phyloP scores from a whole-genome alignment of 1,140 invertebrate genomes.

The honey bee (Apis mellifera) region DNA sequence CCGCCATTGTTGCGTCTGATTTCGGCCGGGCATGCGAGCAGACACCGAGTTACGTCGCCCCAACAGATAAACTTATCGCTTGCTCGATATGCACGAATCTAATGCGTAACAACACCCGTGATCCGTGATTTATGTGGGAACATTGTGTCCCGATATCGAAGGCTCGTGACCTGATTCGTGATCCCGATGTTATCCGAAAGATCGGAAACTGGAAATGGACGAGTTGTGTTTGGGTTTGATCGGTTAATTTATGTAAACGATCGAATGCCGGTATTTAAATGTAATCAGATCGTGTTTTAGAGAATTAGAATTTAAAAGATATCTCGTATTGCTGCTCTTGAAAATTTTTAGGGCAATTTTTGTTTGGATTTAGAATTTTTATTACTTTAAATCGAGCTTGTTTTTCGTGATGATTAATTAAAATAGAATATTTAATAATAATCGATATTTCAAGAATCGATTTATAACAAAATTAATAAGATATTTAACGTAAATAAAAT shows the following conservation, averaged over 20 bases:
- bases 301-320: too few relatives aligned
- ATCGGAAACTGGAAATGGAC: not conserved
- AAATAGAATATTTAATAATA: too few relatives aligned
- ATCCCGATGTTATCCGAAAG: not conserved
- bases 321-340: too few relatives aligned
- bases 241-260: not conserved
- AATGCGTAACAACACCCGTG: not conserved
- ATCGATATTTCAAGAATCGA: too few relatives aligned
- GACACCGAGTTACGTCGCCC: constrained; percentile 22
- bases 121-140: constrained; percentile 52
- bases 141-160: not conserved
- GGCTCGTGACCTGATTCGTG: not conserved
- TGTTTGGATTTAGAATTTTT: too few relatives aligned
- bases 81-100: constrained; percentile 1
- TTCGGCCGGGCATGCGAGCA: constrained; percentile 49
- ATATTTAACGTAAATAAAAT: too few relatives aligned
- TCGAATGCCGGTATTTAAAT: too few relatives aligned
- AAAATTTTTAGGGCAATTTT: too few relatives aligned
- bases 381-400: too few relatives aligned
- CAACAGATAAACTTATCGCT: constrained; percentile 54
- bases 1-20: constrained; percentile 63
- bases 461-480: too few relatives aligned
- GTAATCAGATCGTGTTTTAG: too few relatives aligned
- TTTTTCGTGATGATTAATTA: too few relatives aligned
- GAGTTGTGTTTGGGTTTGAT: not conserved